Evolutionary conservation across 2,888 invertebrate species (phyloP), one percentile per base, ranked within the genome.

Genomic region (Biston betularia): DNA sequence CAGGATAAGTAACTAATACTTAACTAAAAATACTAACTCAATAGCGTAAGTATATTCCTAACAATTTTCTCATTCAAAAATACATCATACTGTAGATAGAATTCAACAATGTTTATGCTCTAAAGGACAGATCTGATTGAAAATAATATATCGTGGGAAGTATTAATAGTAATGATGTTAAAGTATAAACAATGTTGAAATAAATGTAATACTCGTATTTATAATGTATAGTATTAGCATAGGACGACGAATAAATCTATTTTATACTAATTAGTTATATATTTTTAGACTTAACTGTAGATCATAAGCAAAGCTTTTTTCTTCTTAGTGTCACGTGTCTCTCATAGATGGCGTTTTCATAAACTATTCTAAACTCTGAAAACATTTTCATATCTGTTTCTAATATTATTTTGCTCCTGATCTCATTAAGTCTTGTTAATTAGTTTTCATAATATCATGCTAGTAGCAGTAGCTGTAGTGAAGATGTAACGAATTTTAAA

Each of bases 201-300:
- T 71, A 75, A 68, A 56, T 79, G 77, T 77, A 86, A 90, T 90
- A 90, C 90, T 90, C 89, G 81, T 73, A 68, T 69, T 79, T 78
- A 80, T 72, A 70, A 70, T 86, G 83, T 89, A 88, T 87, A 88
- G 84, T 81, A 63, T 80, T 88, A 86, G 86, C 84, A 81, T 90
- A 91, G 86, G 84, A 62, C 11, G 68, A 68, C 65, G 63, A 87
- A 89, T 85, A 87, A 87, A 89, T 89, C 89, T 93, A 92, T 93
- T 92, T 92, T 93, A 92, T 92, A 93, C 90, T 89, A 86, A 86
- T 72, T 80, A 76, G 76, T 78, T 76, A 77, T 80, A 84, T 76
- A 72, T 45, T 54, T 56, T 60, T 72, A 74, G 70, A 57, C 57
- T 35, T 53, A 63, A 59, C 38, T 11, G 54, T 63, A 58, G 49